Evolutionary conservation across 2,113 vertebrate genomes (phyloP), one percentile per base, ranked within the genome.

Genomic region (Hippoglossus stenolepis): DNA sequence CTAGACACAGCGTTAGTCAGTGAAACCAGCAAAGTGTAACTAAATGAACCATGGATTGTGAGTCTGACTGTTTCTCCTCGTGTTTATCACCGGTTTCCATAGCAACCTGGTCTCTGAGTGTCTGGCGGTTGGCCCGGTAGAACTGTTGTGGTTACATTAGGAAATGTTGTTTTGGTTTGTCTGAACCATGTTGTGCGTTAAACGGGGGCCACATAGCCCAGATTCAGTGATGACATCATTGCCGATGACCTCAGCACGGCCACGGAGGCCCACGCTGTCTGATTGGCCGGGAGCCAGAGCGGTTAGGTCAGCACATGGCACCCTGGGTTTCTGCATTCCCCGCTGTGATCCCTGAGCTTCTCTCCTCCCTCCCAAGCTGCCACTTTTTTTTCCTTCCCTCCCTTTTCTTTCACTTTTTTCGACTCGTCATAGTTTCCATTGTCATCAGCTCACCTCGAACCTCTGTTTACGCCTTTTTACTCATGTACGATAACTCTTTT

Each of bases 61-160:
- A 75, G 90, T 94, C 93, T n/a, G 73, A 93, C 93, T 96, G 96
- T 97, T 97, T 97, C 95, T 92, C 73, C 87, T 80, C 73, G 76
- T 97, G 96, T 97, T 97, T 97, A 96, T 90, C 77, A 35, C 86
- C 49, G 87, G 87, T 97, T 97, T 95, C 96, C 95, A 95, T 96
- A 93, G 95, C 92, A 87, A 96, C 95, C 89, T 88, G 92, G 92
- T 95, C 92, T 95, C 93, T 59, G 84, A 92, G 91, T 90, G 93
- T 84, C 95, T 96, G 96, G 96, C 96, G 93, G 92, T 92, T 90
- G 86, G 95, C 96, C 96, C 53, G 70, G 59, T 92, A 83, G 88
- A 94, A 95, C 95, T 97, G 96, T 96, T 98, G 96, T 97, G 96
- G 96, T 97, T 97, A 96, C 95, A 93, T 96, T 87, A 94, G 93